These are phyloP conservation scores for Graptemys geographica DNA, from an alignment of 2,797 vertebrate species.

Conservation along the genomic window DNA sequence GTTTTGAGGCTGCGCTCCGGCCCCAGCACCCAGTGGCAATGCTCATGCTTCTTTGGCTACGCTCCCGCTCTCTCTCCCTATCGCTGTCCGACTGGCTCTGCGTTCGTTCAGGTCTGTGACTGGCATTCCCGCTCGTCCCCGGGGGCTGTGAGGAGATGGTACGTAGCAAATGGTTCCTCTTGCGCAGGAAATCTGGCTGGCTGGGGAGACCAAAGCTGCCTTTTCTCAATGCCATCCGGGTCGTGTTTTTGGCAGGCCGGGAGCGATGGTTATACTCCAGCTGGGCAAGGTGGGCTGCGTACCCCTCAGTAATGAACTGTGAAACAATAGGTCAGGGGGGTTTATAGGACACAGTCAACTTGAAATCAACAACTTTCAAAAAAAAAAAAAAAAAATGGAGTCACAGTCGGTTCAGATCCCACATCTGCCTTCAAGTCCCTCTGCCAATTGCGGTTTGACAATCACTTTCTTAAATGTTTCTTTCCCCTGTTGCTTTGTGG, in stretches of 20 bases:
- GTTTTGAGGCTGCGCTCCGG: conserved; percentile 85
- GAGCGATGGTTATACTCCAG: conserved; percentile 95
- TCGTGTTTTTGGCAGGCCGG: conserved; percentile 90
- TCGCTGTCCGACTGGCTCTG: conserved; percentile 89
- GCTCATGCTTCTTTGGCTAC: conserved; percentile 93
- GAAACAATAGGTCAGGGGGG: rapidly evolving
- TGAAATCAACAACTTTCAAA: neutral
- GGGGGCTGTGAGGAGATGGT: conserved; percentile 92
- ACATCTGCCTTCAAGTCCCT: neutral
- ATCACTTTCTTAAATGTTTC: neutral
- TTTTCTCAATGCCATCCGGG: conserved; percentile 94
- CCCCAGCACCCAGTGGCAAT: conserved; percentile 94
- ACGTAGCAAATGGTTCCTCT: conserved; percentile 94
- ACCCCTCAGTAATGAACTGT: conserved; percentile 89
- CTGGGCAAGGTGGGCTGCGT: conserved; percentile 92
- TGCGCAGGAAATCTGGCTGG: conserved; percentile 93
- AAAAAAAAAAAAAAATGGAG: neutral
- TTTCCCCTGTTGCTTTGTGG: neutral
- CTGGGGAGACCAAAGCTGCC: conserved; percentile 93
- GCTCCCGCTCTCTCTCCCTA: conserved; percentile 87
- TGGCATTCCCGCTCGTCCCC: conserved; percentile 34
- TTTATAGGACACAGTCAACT: neutral
- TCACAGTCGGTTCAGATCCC: neutral
- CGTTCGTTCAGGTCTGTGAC: conserved; percentile 87
- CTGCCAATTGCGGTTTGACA: neutral